phyloP scores from a whole-genome alignment of 2,888 invertebrate genomes.

The Hirtodrosophila duncani region DNA sequence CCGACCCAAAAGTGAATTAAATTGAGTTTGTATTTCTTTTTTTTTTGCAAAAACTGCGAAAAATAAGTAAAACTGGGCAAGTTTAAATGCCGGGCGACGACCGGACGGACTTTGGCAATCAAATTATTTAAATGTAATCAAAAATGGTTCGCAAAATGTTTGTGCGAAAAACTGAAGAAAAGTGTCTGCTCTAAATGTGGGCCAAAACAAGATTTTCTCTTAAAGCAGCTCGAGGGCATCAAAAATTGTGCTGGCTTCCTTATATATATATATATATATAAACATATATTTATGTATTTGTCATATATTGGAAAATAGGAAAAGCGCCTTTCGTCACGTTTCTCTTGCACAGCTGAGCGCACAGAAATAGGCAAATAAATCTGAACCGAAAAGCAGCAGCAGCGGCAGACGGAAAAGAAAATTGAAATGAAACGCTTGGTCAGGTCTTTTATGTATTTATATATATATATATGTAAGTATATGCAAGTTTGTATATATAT shows the following conservation, averaged over 20 bases:
- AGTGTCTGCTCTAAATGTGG: constrained; percentile 52
- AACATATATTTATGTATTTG: constrained; percentile 16
- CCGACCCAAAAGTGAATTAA: constrained; percentile 60
- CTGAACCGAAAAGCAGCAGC: constrained; percentile 28
- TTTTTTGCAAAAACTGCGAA: constrained; percentile 66
- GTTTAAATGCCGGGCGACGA: constrained; percentile 52
- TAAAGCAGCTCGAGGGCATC: constrained; percentile 34
- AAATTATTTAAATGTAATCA: constrained; percentile 70
- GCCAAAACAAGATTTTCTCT: constrained; percentile 28
- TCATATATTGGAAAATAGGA: constrained; percentile 27
- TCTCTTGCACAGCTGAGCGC: constrained; percentile 41
- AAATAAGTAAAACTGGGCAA: constrained; percentile 40
- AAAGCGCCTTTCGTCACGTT: constrained; percentile 69
- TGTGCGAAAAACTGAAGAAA: constrained; percentile 15
- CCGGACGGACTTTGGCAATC: constrained; percentile 58
- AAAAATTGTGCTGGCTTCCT: constrained; percentile 3
- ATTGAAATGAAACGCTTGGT: constrained; percentile 48
- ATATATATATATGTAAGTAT: neutral
- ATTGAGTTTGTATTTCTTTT: too few species aligned
- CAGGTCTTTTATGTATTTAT: constrained; percentile 21
- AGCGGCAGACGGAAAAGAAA: too few species aligned
- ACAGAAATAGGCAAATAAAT: constrained; percentile 69
- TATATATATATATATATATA: constrained; percentile 2
- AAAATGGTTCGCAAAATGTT: constrained; percentile 58
- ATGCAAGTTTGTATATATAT: too few species aligned